Base-by-base conservation (phyloP, 2,888 invertebrate genomes). In the Acheta domesticus region DNA sequence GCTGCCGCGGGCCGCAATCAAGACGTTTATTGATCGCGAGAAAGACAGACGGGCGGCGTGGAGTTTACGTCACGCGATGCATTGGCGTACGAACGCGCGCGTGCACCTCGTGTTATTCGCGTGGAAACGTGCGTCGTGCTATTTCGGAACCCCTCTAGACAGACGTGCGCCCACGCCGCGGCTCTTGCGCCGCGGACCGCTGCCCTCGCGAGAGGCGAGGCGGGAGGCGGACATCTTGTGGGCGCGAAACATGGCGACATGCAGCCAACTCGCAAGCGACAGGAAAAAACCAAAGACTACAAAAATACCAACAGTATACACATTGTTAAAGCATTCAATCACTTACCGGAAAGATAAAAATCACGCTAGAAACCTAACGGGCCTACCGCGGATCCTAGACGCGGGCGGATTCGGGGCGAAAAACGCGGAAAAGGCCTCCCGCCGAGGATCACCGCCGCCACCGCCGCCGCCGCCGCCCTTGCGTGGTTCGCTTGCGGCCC, bases 311-410 rank as follows among this genome's bases (percentile, higher is more conserved):
- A 62, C 62, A 62, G n/a, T 14, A 62, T 62, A 62, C 62, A 62
- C 62, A 62, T 14, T 62, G 62, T 62, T 14, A 62, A 62, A 62
- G 16, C 62, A 62, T 62, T 62, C 62, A 62, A 62, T 19, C 62
- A 62, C 62, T 62, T 62, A 62, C 62, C 62, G 62, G 62, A 62
- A 62, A 14, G 62, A 62, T 11, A 62, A 62, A 62, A 62, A 19
- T 62, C 62, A 62, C 62, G 62, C n/a, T 62, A 62, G 62, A 62
- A 62, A 62, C 62, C 62, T 62, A 62, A 62, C 62, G 62, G 62
- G 62, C 62, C 62, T 62, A 62, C 62, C 62, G 62, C 62, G 62
- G 62, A n/a, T 62, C 62, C 62, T 62, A 62, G 62, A 19, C 62
- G 62, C 62, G 62, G 62, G 62, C n/a, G 62, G n/a, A 19, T n/a